phyloP scores from a whole-genome alignment of 2,113 vertebrate species.

The Campylomormyrus numenius region DNA sequence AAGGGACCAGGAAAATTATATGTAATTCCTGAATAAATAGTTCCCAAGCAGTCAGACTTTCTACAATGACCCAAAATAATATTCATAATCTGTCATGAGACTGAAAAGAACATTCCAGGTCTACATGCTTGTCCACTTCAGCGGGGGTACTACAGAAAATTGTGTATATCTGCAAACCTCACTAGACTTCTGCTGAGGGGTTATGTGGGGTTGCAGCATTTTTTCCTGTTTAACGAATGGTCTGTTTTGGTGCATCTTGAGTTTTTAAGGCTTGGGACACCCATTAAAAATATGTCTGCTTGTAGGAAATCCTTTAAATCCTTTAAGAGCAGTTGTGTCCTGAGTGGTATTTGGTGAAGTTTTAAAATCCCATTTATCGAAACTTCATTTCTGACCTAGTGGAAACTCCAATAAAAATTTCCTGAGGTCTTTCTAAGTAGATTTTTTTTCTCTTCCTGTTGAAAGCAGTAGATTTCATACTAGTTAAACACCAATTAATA shows the following conservation, averaged over 20 bases:
- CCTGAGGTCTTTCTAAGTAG: neutral
- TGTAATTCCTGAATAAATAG: neutral
- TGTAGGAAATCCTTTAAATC: neutral
- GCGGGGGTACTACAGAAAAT: neutral
- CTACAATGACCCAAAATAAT: neutral
- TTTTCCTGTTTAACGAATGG: neutral
- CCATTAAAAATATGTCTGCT: neutral
- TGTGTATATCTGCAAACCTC: neutral
- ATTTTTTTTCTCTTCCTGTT: neutral
- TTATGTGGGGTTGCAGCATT: neutral
- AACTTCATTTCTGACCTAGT: neutral
- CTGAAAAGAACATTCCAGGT: neutral
- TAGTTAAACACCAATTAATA: neutral
- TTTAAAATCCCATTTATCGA: neutral
- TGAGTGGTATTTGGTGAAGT: neutral
- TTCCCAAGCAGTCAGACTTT: neutral
- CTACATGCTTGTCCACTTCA: neutral
- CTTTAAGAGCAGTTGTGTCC: neutral
- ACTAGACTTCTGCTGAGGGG: neutral
- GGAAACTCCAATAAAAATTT: neutral
- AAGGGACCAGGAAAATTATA: neutral
- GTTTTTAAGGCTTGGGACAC: neutral
- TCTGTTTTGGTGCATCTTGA: neutral
- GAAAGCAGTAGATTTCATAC: neutral
- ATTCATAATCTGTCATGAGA: neutral